Evolutionary conservation across 1,140 invertebrate species (phyloP).

Genomic region (Glossosoma conforme): DNA sequence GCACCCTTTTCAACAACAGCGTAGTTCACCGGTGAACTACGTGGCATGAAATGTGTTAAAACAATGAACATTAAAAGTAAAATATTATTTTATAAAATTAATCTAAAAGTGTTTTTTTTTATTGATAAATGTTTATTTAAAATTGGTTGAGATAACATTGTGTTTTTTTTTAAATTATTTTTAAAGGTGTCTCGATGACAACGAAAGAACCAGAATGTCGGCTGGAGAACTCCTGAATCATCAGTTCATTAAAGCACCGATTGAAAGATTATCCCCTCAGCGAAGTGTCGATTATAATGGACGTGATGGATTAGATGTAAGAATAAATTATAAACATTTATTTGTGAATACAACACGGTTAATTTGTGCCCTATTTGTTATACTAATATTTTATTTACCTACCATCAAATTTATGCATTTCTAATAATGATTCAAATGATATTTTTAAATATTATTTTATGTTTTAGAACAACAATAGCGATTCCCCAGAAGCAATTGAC

Average conservation of each 20-base stretch:
- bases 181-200: slow-evolving; percentile 57
- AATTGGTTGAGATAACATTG: too few species aligned
- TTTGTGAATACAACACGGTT: background rate
- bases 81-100: too few species aligned
- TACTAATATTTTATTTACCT: slow-evolving; percentile 18
- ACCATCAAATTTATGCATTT: too few species aligned
- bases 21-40: too few species aligned
- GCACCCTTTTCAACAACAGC: too few species aligned
- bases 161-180: slow-evolving; percentile 30
- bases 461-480: slow-evolving; percentile 16
- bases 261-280: slow-evolving; percentile 34
- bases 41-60: too few species aligned
- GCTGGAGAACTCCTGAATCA: slow-evolving; percentile 58
- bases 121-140: too few species aligned
- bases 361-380: slow-evolving; percentile 27
- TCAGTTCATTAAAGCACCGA: slow-evolving; percentile 50
- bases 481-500: slow-evolving; percentile 25
- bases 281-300: slow-evolving; percentile 39
- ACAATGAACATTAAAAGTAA: too few species aligned
- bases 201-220: slow-evolving; percentile 65
- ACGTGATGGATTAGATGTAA: slow-evolving; percentile 35
- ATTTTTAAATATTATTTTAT: too few species aligned
- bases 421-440: too few species aligned
- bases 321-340: background rate
- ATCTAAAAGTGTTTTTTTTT: too few species aligned